Conservation (phyloP, 2,888 invertebrate species). For the Cryptus armator region DNA sequence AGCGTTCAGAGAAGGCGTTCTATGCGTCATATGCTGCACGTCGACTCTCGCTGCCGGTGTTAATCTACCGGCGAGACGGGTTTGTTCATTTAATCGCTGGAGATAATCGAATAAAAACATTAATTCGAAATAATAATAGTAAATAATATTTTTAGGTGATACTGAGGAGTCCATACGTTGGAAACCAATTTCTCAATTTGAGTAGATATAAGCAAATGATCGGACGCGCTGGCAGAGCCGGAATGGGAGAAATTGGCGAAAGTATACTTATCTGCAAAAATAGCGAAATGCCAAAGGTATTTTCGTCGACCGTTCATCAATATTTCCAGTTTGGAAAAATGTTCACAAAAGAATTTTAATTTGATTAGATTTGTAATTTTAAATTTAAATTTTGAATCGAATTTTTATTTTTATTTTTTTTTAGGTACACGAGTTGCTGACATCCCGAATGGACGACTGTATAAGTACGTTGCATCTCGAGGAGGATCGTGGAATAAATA, state of each 20-base stretch:
- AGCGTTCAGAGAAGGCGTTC: constrained; percentile 92
- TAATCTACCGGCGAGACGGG: constrained; percentile 96
- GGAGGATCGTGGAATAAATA: constrained; percentile 87
- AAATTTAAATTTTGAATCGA: too few species aligned
- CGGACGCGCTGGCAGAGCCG: constrained; percentile 97
- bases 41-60: constrained; percentile 99
- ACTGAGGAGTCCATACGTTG: constrained; percentile 94
- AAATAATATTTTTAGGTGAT: constrained; percentile 87
- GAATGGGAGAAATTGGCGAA: constrained; percentile 93
- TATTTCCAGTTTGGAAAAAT: neutral
- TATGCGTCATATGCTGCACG: constrained; percentile 96
- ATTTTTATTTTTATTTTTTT: neutral
- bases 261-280: constrained; percentile 93
- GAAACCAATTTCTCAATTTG: constrained; percentile 90
- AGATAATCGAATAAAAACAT: neutral
- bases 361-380: too few species aligned
- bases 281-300: constrained; percentile 87
- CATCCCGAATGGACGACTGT: constrained; percentile 90
- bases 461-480: constrained; percentile 87
- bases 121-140: neutral
- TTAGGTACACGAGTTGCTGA: constrained; percentile 87
- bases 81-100: constrained; percentile 75
- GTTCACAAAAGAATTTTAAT: neutral
- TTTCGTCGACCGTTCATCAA: neutral
- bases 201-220: constrained; percentile 98